Percentiles rank a stretch among this genome's conserved stretches.
phyloP scores from a whole-genome alignment of 2,113 vertebrate genomes.

The Tretioscincus oriximinensis region DNA sequence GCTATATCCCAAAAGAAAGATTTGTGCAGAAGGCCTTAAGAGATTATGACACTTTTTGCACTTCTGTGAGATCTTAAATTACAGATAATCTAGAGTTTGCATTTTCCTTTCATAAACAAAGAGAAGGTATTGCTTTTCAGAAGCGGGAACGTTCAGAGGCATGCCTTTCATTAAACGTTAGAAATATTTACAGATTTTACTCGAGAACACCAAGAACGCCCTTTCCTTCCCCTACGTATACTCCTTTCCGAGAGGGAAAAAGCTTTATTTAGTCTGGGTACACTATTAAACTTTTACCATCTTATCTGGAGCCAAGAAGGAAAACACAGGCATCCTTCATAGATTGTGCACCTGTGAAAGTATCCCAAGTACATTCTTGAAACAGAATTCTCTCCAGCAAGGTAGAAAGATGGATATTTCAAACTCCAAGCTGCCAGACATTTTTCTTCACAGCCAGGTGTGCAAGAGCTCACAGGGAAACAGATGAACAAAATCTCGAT shows the following conservation, averaged over 20 bases:
- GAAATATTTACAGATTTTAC: constrained; percentile 26
- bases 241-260: not conserved
- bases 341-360: constrained; percentile 20
- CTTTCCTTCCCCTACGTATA: not conserved
- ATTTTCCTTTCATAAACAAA: not conserved
- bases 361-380: constrained; percentile 31
- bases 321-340: constrained; percentile 22
- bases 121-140: not conserved
- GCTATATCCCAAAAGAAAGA: too few species aligned
- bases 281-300: constrained; percentile 10
- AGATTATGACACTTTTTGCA: constrained; percentile 14
- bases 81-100: constrained; percentile 15
- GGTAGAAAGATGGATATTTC: constrained; percentile 31
- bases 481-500: constrained; percentile 66
- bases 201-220: not conserved
- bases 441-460: constrained; percentile 51
- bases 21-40: constrained; percentile 10
- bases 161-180: constrained; percentile 1
- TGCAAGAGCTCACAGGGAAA: constrained; percentile 59
- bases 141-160: not conserved
- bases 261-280: constrained; percentile 5
- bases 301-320: not conserved
- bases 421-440: constrained; percentile 9
- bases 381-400: constrained; percentile 27
- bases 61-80: constrained; percentile 8